phyloP scores from a whole-genome alignment of 1,140 invertebrate species.

The Drosophila tani region DNA sequence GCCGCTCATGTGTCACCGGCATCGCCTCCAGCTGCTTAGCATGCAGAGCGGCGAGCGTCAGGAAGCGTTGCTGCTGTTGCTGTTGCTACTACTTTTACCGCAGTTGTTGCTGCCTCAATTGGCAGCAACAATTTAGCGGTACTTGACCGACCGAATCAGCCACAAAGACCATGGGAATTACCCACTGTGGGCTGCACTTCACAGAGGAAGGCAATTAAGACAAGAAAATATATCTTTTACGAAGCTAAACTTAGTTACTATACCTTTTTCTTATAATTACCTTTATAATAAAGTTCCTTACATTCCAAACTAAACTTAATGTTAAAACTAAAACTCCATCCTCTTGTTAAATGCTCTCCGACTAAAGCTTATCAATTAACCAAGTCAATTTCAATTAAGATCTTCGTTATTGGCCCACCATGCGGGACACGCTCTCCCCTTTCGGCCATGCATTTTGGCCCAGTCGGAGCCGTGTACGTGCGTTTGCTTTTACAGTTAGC shows the following conservation, averaged over 20 bases:
- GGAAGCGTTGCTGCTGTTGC: conserved; percentile 52
- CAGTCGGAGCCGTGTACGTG: conserved; percentile 61
- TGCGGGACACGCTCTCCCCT: conserved; percentile 29
- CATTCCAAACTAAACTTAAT: background rate
- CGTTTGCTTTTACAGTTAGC: conserved; percentile 75
- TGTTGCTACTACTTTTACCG: conserved; percentile 20
- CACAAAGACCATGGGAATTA: conserved; percentile 70
- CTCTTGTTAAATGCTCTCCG: background rate
- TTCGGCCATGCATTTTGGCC: conserved; percentile 26
- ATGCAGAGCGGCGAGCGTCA: conserved; percentile 70
- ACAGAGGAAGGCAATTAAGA: conserved; percentile 40
- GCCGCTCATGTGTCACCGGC: conserved; percentile 64
- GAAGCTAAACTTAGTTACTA: background rate
- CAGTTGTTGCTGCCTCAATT: conserved; percentile 36
- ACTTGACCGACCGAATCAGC: conserved; percentile 58
- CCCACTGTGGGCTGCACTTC: conserved; percentile 25
- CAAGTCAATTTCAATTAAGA: conserved; percentile 23
- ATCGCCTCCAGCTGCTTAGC: conserved; percentile 72
- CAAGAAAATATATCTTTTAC: background rate
- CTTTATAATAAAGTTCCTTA: background rate
- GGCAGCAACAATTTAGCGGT: conserved; percentile 77
- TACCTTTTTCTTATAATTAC: background rate
- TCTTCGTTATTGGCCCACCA: conserved; percentile 26
- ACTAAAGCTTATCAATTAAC: conserved; percentile 17
- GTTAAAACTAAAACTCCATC: conserved; percentile 2